These are phyloP conservation scores for Ganaspis sp. DNA, from an alignment of 1,140 invertebrate species.

Conservation along the genomic window DNA sequence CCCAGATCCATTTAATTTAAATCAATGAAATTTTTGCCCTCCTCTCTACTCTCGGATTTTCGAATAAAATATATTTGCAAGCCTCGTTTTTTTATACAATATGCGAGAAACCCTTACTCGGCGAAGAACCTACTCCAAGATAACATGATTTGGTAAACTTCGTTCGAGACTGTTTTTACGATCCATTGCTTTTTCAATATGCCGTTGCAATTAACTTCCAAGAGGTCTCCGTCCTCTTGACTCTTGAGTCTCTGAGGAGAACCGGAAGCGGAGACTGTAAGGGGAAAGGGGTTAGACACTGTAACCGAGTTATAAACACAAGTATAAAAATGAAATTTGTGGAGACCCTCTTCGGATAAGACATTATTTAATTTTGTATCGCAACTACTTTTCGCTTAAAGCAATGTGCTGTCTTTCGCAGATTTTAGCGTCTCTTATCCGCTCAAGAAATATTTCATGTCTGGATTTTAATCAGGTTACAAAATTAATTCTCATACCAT, in stretches of 20 bases:
- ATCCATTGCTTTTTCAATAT: conserved; percentile 30
- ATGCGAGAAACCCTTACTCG: not conserved
- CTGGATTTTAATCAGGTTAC: conserved; percentile 22
- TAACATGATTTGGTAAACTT: conserved; percentile 27
- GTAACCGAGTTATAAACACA: conserved; percentile 60
- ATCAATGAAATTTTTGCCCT: not conserved
- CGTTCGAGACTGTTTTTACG: conserved; percentile 30
- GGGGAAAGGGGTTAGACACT: conserved; percentile 45
- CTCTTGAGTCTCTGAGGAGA: conserved; percentile 43
- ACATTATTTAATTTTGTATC: conserved; percentile 56
- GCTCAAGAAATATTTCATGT: conserved; percentile 30
- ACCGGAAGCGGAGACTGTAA: conserved; percentile 37
- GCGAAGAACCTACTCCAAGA: conserved; percentile 20
- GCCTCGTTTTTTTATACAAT: not conserved
- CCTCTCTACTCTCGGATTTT: too few relatives aligned
- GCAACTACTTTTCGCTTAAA: conserved; percentile 30
- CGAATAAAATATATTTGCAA: not conserved
- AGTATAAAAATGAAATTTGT: conserved; percentile 64
- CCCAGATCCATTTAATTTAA: not conserved
- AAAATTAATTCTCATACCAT: not conserved
- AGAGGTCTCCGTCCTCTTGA: conserved; percentile 34
- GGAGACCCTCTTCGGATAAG: conserved; percentile 50
- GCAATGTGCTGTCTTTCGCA: conserved; percentile 27
- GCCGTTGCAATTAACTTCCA: conserved; percentile 23
- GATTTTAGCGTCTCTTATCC: conserved; percentile 28